Conservation (phyloP, 2,113 vertebrate genomes). For the Mustela nigripes region DNA sequence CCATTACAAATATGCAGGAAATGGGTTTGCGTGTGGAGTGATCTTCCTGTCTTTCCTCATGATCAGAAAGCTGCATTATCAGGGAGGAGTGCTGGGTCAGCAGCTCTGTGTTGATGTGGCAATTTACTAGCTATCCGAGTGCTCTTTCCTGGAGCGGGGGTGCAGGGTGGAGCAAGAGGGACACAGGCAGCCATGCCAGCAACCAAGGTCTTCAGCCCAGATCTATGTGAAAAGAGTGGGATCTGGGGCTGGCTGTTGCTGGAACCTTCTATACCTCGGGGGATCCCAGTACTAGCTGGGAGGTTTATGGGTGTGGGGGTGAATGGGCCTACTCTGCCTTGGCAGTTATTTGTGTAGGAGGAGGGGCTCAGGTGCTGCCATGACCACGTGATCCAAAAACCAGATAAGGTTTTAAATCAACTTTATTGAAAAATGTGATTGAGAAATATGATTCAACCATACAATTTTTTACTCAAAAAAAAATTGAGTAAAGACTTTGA, state of each 20-base stretch:
- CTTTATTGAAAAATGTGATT: background rate
- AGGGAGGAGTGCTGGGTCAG: conserved; percentile 22
- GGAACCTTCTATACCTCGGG: background rate
- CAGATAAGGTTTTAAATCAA: background rate
- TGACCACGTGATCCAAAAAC: background rate
- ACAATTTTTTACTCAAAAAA: background rate
- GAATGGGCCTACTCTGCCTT: background rate
- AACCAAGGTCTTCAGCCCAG: background rate
- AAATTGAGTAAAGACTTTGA: background rate
- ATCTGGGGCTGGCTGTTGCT: background rate
- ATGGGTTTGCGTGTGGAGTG: background rate
- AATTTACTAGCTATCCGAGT: background rate
- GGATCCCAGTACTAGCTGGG: background rate
- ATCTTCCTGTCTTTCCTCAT: conserved; percentile 66
- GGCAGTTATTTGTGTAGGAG: too few species aligned
- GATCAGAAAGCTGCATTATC: background rate
- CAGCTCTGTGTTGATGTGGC: background rate
- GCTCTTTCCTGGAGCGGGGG: background rate
- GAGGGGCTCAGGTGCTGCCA: background rate
- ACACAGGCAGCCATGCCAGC: background rate
- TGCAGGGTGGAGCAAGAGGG: background rate
- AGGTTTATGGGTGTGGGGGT: background rate
- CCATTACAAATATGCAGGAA: conserved; percentile 70
- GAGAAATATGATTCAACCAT: background rate
- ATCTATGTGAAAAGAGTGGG: background rate